Evolutionary conservation across 1,140 invertebrate species (phyloP), one percentile per base, ranked within the genome.

Genomic region (Ceratina japonica): DNA sequence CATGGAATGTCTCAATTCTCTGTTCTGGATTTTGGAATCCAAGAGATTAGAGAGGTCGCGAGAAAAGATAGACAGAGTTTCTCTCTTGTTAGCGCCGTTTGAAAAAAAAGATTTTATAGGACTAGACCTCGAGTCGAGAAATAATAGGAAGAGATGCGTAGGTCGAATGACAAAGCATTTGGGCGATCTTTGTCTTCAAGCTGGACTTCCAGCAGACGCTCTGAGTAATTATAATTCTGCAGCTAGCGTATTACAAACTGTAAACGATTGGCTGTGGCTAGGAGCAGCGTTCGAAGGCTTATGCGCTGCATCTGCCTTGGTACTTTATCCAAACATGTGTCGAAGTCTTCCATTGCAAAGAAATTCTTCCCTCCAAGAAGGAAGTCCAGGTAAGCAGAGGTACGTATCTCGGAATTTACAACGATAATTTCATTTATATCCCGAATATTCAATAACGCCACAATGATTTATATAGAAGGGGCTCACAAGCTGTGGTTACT

Each of bases 41-140:
- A 98, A 98, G 90, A 94, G 98, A 65, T 89, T 98, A 52, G 97
- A 99, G 88, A 94, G 97, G 69, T 95, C 95, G 0, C 93, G 94
- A 58, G 97, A 98, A 82, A 97, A 97, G 88, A 90, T 96, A 59
- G 97, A 98, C 71, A 95, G 96, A 84, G 95, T 98, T 15, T 94
- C 95, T 1, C 92, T 99, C 44, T 91, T 99, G 2, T 94, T 97
- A 81, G 98, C 98, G 1, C 98, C 98, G 2, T 99, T 98, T 94
- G 98, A 99, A 90, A 98, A 97, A 89, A 97, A 98, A 88, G 98
- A 99, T 93, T 97, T 98, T 93, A 96, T 98, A 83, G 97, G 97
- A 20, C 87, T 98, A 16, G 97, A 98, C 89, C 95, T 98, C 93
- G 97, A 98, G 82, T 97, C 97, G 0, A 94, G 97, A 63, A 97